phyloP scores from a whole-genome alignment of 2,888 invertebrate genomes.

The Balanococcus diminutus region DNA sequence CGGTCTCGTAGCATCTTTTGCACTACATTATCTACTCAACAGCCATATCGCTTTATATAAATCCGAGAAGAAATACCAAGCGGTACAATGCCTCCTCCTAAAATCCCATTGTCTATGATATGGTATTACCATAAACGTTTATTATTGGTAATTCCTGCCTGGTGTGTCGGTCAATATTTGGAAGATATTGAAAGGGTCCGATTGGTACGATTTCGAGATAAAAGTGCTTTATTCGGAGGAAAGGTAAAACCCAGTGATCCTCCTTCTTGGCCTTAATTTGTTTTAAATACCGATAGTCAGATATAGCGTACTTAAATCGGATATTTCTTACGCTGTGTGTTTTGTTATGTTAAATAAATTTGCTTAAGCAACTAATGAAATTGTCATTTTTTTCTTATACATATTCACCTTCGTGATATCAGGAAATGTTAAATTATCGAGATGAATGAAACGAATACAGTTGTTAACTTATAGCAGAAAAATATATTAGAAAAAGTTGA shows the following conservation, averaged over 20 bases:
- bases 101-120: not conserved
- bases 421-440: not conserved
- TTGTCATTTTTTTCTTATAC: not conserved
- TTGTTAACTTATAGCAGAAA: not conserved
- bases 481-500: not conserved
- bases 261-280: conserved; percentile 70
- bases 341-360: not conserved
- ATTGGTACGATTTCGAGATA: conserved; percentile 76
- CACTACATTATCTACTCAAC: no score
- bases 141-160: not conserved
- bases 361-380: not conserved
- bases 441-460: not conserved
- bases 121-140: not conserved
- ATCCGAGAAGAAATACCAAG: not conserved
- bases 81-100: not conserved
- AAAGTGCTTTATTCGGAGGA: conserved; percentile 77
- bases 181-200: conserved; percentile 74
- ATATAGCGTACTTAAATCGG: not conserved
- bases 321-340: not conserved
- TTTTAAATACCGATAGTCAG: not conserved
- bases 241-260: conserved; percentile 69
- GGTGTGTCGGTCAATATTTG: conserved; percentile 66
- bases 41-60: not conserved
- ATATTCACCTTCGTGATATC: not conserved
- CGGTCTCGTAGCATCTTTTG: no score